Conservation (phyloP, 2,888 invertebrate species). For the Malthinus seriepunctatus region DNA sequence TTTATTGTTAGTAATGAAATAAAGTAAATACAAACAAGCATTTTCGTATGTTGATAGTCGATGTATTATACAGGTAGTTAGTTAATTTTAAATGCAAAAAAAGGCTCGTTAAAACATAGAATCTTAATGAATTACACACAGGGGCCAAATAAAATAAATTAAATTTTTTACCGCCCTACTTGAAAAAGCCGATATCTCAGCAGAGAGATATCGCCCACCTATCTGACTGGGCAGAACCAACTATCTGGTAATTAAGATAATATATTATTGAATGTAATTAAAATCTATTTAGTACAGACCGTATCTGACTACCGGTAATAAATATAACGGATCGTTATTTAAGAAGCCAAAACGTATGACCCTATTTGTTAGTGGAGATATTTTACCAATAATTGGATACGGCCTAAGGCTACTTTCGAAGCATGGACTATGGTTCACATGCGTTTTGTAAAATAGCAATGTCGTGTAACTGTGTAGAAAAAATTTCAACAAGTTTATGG, state of each 20-base stretch:
- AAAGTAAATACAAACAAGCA: background rate
- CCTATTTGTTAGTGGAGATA: constrained; percentile 34
- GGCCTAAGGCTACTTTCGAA: constrained; percentile 1
- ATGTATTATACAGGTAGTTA: constrained; percentile 10
- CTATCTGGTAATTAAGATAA: constrained; percentile 47
- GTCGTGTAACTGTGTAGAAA: constrained; percentile 1
- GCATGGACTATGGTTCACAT: constrained; percentile 3
- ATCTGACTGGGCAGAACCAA: constrained; percentile 34
- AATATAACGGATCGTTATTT: constrained; percentile 32
- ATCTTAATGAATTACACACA: constrained; percentile 41
- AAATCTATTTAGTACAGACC: constrained; percentile 49
- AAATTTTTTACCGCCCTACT: constrained; percentile 34
- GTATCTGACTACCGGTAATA: constrained; percentile 40
- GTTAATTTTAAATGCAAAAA: constrained; percentile 23
- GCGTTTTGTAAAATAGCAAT: background rate
- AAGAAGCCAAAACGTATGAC: constrained; percentile 31
- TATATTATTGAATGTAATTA: constrained; percentile 51
- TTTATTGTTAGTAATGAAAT: too few species aligned
- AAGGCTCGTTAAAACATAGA: constrained; percentile 33
- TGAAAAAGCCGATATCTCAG: constrained; percentile 43
- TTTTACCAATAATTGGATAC: constrained; percentile 10
- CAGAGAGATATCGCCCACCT: constrained; percentile 44
- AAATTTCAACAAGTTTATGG: background rate
- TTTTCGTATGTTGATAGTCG: constrained; percentile 6
- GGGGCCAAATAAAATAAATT: constrained; percentile 43